Conservation (phyloP, 2,797 vertebrate genomes). For the Oreochromis mossambicus region DNA sequence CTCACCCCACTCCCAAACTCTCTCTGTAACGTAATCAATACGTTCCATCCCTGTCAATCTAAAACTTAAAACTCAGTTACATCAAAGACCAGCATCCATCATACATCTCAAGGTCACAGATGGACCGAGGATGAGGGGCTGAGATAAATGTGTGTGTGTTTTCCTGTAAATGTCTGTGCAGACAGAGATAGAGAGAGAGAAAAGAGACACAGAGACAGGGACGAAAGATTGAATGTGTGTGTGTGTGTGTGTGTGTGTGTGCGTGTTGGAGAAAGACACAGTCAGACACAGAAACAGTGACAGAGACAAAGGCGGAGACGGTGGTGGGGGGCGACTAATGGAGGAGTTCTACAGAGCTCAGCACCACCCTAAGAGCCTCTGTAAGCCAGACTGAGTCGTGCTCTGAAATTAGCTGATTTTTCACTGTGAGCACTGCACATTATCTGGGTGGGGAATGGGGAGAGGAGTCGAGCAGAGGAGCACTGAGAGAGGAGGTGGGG, state of each 20-base stretch:
- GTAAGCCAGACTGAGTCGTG: conserved; percentile 66
- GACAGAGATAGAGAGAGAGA: background rate
- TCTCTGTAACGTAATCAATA: conserved; percentile 61
- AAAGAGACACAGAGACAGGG: background rate
- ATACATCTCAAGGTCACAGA: conserved; percentile 70
- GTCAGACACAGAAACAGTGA: conserved; percentile 43
- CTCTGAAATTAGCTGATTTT: conserved; percentile 77
- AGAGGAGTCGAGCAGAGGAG: conserved; percentile 44
- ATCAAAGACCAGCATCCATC: conserved; percentile 65
- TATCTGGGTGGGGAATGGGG: conserved; percentile 59
- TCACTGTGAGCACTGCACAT: conserved; percentile 66
- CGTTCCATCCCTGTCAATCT: conserved; percentile 59
- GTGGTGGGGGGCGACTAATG: conserved; percentile 56
- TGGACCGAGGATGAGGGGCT: conserved; percentile 43
- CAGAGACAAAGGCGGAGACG: conserved; percentile 55
- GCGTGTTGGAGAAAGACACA: conserved; percentile 28
- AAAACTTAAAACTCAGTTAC: conserved; percentile 68
- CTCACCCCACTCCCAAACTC: background rate
- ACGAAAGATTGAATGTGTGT: conserved; percentile 34
- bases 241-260: conserved; percentile 13
- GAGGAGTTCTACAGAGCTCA: conserved; percentile 62
- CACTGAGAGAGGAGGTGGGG: conserved; percentile 42
- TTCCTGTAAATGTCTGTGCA: conserved; percentile 49
- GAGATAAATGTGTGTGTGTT: conserved; percentile 60
- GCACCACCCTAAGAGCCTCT: conserved; percentile 66